Evolutionary conservation across 2,113 vertebrate species (phyloP), one percentile per base, ranked within the genome.

Genomic region (Onychostruthus taczanowskii): DNA sequence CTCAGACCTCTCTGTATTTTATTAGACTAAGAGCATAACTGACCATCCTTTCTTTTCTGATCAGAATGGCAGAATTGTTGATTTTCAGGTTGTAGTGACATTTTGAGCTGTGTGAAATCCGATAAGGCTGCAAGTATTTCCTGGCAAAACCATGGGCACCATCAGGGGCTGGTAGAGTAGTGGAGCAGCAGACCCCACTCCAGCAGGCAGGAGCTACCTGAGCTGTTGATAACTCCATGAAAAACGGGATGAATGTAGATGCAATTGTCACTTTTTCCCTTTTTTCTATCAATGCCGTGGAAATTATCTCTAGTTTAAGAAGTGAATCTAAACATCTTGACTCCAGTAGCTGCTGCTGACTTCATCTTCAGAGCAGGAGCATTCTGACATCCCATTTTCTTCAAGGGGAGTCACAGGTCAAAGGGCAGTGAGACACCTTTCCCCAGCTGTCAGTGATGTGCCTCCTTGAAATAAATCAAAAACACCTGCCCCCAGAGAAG

Each of bases 311-410:
- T 84, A 70, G 14, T 84, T 90, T 76, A 79, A 83, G 16, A n/a
- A 24, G 26, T 11, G 30, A 86, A 63, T 89, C 56, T 28, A 44
- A 91, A 41, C 50, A 52, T 80, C 73, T 53, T 69, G 53, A 4
- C 41, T 58, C 49, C 61, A 30, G 50, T 52, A 74, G 31, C 69
- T 77, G 63, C 63, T 77, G 73, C 50, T 62, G 49, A 28, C 59
- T 61, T 62, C 44, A 33, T 39, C 67, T 80, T 64, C 53, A 89
- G 58, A 87, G 64, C 55, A 78, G 61, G 49, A 84, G 22, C n/a
- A 20, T 74, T 91, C 58, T 89, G 81, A 87, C 73, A 81, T 93
- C 43, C 81, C 22, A 31, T 87, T 91, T 87, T 94, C 74, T 94
- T 70, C 81, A 35, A 69, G 50, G 11, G 0, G 1, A 87, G 49